Percentiles rank a stretch among this genome's conserved stretches.
phyloP scores from a whole-genome alignment of 2,797 vertebrate genomes.

The Takifugu ocellatus region DNA sequence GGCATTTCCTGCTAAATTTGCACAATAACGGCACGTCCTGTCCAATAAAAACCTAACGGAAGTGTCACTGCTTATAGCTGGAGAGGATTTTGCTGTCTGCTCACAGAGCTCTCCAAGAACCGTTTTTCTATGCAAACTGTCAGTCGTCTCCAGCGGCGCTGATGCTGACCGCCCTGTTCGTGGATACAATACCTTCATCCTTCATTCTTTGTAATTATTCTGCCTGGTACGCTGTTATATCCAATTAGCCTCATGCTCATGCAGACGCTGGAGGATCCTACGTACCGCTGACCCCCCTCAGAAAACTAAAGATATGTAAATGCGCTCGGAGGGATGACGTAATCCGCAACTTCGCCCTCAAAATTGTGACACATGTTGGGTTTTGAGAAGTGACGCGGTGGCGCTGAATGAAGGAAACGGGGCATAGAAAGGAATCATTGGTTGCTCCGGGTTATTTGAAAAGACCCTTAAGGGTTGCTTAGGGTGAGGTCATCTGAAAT shows the following conservation, averaged over 20 bases:
- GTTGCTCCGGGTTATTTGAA: constrained; percentile 32
- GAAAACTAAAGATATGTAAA: constrained; percentile 52
- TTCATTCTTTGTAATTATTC: constrained; percentile 64
- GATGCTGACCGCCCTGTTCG: constrained; percentile 50
- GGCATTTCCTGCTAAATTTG: constrained; percentile 54
- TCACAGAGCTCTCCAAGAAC: constrained; percentile 51
- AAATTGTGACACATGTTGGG: constrained; percentile 57
- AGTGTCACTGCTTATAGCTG: constrained; percentile 27
- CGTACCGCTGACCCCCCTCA: constrained; percentile 19
- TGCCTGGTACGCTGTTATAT: constrained; percentile 48
- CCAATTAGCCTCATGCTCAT: constrained; percentile 65
- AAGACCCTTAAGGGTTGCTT: constrained; percentile 42
- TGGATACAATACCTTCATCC: constrained; percentile 60
- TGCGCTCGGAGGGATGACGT: constrained; percentile 58
- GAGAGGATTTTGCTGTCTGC: constrained; percentile 42
- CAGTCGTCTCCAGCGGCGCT: constrained; percentile 36
- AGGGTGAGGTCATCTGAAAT: constrained; percentile 59
- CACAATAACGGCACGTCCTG: constrained; percentile 59
- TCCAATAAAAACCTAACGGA: constrained; percentile 30
- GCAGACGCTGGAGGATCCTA: constrained; percentile 50
- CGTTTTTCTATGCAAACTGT: constrained; percentile 41
- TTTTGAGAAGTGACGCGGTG: constrained; percentile 26
- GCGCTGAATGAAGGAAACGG: constrained; percentile 23
- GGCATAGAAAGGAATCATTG: constrained; percentile 45
- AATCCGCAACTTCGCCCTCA: constrained; percentile 42